Evolutionary conservation across 2,797 vertebrate genomes (phyloP), one percentile per base, ranked within the genome.

Genomic region (Xiphophorus birchmanni): DNA sequence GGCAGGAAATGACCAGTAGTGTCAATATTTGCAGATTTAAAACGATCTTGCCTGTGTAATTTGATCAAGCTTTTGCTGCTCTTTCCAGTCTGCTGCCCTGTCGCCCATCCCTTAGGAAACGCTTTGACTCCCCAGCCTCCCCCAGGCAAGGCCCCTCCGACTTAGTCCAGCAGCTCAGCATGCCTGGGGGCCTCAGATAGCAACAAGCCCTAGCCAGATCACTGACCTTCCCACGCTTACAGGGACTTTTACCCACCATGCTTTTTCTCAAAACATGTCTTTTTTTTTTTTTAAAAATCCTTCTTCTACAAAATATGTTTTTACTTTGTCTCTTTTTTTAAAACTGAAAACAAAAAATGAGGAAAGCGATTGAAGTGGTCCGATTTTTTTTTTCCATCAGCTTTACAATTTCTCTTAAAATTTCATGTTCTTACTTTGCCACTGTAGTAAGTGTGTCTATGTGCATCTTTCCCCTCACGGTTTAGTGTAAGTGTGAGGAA

Each of bases 141-240:
- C 85, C 78, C 84, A 74, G 84, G 73, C 85, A 79, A 90, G 65
- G 85, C 90, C 89, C 84, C 83, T 90, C 87, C 88, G 90, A 78
- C 87, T 89, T 84, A 69, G 90, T 88, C 93, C 91, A 93, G 89
- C 75, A 86, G 86, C 88, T 86, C 84, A 7, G 84, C 87, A 87
- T 73, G 76, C 91, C 89, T 71, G 73, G 84, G 63, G 87, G 91
- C 87, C 80, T 80, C 83, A 86, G 95, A 96, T 96, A 96, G 95
- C 94, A 91, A 92, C 93, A 92, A 86, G 86, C 74, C 90, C 82
- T 58, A 87, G 87, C 88, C 84, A 91, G 89, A 88, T 87, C 79
- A 79, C 85, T 91, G 79, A 80, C 82, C 86, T 89, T 76, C 82
- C 84, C 79, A 88, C 82, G 48, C 85, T 87, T 88, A 89, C 87